Base-by-base conservation (phyloP, 2,797 vertebrate genomes). In the Fistularia commersonii region DNA sequence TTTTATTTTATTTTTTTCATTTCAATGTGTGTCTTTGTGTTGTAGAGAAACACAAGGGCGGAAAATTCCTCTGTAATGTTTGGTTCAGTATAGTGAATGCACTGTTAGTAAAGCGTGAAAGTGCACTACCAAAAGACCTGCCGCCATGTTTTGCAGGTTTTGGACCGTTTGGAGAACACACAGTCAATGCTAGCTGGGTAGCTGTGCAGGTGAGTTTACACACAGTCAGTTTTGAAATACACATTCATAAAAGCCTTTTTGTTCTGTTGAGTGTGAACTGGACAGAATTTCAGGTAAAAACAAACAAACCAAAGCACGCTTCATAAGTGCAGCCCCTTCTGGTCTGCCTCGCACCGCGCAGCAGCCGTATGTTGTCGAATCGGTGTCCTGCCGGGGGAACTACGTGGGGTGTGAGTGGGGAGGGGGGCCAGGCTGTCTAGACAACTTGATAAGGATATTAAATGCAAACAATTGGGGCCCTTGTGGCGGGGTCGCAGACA, bases 171-270 rank as follows among this genome's bases (percentile, higher is more conserved):
- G 96, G 95, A 68, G 95, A 96, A 12, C 94, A 99, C 45, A 83
- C 92, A 0, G 90, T 97, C 38, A 99, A 99, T 0, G 91, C 97
- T 82, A 99, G 97, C 73, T 98, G 96, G 97, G 93, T 95, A 8
- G 96, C 97, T 11, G 97, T 98, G 12, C 93, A 98, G 95, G 97
- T 99, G 90, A 51, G 66, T 60, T 46, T 34, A 7, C 32, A 3
- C 7, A 2, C n/a, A n/a, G n/a, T n/a, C 1, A 15, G 1, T 38
- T 41, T 64, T 45, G 33, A 49, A 13, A 60, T 52, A 11, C 14
- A 10, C 3, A 23, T 46, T 32, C 7, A 35, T 35, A 8, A 15
- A 42, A n/a, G n/a, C n/a, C n/a, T n/a, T n/a, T n/a, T n/a, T n/a
- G n/a, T n/a, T n/a, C n/a, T n/a, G n/a, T n/a, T n/a, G n/a, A n/a